phyloP scores from a whole-genome alignment of 2,797 vertebrate species.

The Malacoraja senta region DNA sequence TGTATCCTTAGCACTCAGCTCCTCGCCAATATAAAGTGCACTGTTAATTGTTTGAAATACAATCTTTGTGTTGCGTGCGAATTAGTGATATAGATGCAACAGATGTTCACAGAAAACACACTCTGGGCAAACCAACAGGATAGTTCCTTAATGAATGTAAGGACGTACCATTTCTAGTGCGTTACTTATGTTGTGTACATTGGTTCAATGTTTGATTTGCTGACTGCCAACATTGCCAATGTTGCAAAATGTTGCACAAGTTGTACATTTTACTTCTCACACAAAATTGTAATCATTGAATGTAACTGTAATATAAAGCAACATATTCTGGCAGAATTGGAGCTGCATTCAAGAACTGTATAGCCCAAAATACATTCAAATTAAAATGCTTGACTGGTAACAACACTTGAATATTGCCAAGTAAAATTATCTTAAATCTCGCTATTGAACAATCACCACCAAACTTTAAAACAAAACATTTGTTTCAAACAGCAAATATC shows the following conservation, averaged over 20 bases:
- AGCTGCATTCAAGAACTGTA: slow-evolving; percentile 1
- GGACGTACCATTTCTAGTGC: background rate
- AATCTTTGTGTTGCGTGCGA: background rate
- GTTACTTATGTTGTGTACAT: background rate
- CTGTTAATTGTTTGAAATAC: background rate
- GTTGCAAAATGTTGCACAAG: slow-evolving; percentile 11
- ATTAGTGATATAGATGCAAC: background rate
- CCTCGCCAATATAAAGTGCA: background rate
- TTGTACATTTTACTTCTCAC: slow-evolving; percentile 1
- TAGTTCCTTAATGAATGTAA: background rate
- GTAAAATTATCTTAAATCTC: background rate
- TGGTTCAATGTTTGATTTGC: too few species aligned
- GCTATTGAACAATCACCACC: background rate
- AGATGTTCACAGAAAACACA: background rate
- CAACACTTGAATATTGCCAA: background rate
- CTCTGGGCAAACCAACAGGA: background rate
- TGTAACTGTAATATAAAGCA: slow-evolving; percentile 6
- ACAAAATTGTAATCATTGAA: background rate
- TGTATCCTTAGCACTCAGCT: background rate
- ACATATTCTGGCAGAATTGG: background rate
- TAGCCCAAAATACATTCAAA: too few species aligned
- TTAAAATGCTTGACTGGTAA: background rate
- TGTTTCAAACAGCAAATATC: background rate
- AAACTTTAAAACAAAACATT: background rate
- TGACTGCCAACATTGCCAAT: background rate